Percentiles rank a stretch among this genome's conserved stretches.
These are phyloP conservation scores for Mirza zaza DNA, from an alignment of 2,113 vertebrate species.

Conservation along the genomic window DNA sequence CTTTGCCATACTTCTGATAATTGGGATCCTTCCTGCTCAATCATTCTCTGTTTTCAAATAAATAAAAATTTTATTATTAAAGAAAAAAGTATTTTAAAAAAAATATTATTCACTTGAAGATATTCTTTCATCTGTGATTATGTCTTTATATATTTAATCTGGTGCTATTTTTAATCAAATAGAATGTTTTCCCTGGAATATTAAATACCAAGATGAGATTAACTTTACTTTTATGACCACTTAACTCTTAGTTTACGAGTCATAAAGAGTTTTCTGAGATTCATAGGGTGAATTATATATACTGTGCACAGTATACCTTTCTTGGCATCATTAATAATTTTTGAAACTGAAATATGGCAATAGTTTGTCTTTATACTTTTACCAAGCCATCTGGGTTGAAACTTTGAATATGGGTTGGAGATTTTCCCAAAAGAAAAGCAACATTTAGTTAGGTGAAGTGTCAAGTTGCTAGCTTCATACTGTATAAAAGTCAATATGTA, in stretches of 20 bases:
- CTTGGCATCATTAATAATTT: not conserved
- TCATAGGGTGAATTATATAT: not conserved
- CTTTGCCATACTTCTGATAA: not conserved
- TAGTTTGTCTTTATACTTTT: not conserved
- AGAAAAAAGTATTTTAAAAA: not conserved
- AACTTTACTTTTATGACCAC: not conserved
- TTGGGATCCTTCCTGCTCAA: not conserved
- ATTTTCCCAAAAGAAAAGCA: constrained; percentile 60
- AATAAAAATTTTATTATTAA: not conserved
- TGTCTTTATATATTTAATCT: constrained; percentile 20
- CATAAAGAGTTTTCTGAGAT: not conserved
- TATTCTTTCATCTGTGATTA: not conserved
- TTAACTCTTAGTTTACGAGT: not conserved
- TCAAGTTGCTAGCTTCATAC: constrained; percentile 43
- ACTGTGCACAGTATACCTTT: not conserved
- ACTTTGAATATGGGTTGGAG: not conserved
- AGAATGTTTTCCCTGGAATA: not conserved
- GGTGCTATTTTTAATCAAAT: constrained; percentile 4
- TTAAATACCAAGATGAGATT: not conserved
- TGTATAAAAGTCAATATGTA: not conserved
- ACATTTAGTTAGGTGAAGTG: constrained; percentile 62
- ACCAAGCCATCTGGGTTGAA: constrained; percentile 27
- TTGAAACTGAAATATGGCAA: not conserved
- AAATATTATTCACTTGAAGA: not conserved
- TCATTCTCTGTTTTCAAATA: constrained; percentile 18